phyloP scores from a whole-genome alignment of 2,888 invertebrate species.

The Spodoptera picta region DNA sequence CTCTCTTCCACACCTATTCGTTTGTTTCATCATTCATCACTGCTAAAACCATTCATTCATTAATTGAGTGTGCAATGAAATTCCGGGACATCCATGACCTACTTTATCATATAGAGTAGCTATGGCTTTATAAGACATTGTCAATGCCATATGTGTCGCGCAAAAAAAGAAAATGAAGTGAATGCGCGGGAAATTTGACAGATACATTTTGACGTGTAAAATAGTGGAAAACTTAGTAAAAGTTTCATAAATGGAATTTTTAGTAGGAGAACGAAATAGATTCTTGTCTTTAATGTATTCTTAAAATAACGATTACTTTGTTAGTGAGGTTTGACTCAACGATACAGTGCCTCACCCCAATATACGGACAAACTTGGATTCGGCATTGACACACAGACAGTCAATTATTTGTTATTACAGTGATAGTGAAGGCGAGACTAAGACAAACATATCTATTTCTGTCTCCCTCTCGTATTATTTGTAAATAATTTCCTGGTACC shows the following conservation, averaged over 20 bases:
- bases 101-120: slow-evolving; percentile 54
- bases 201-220: slow-evolving; percentile 13
- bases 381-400: slow-evolving; percentile 36
- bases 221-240: slow-evolving; percentile 6
- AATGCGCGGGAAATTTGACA: slow-evolving; percentile 8
- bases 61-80: slow-evolving; percentile 68
- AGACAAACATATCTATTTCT: slow-evolving; percentile 34
- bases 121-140: slow-evolving; percentile 45
- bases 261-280: too few relatives aligned
- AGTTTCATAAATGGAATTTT: neutral
- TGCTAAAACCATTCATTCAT: slow-evolving; percentile 65
- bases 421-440: slow-evolving; percentile 29
- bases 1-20: slow-evolving; percentile 40
- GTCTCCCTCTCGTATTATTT: slow-evolving; percentile 20
- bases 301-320: neutral
- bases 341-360: slow-evolving; percentile 18
- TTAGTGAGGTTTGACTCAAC: slow-evolving; percentile 3
- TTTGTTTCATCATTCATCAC: slow-evolving; percentile 46
- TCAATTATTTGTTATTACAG: slow-evolving; percentile 27
- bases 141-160: slow-evolving; percentile 20
- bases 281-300: neutral
- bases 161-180: slow-evolving; percentile 23
- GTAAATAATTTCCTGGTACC: slow-evolving; percentile 45
- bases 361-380: slow-evolving; percentile 31
- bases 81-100: slow-evolving; percentile 72